Percentiles rank a stretch among this genome's conserved stretches.
Evolutionary conservation across 2,797 vertebrate genomes (phyloP).

Genomic region (Sebastes itinus): DNA sequence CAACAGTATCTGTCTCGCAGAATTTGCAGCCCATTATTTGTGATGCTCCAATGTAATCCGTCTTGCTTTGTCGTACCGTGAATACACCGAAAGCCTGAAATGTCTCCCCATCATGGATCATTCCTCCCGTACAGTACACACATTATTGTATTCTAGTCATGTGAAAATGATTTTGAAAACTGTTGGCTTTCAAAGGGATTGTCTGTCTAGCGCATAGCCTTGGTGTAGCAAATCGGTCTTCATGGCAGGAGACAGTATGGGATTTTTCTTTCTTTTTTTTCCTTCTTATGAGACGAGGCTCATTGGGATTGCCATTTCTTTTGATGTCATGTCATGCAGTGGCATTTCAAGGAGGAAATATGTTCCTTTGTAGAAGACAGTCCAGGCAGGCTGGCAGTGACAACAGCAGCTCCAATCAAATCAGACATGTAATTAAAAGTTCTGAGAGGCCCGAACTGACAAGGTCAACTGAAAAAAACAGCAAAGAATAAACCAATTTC

Average conservation of each 20-base stretch:
- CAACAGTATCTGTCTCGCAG: constrained; percentile 7
- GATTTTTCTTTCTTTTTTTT: constrained; percentile 1
- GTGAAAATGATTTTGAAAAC: constrained; percentile 55
- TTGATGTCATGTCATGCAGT: constrained; percentile 72
- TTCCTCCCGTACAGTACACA: constrained; percentile 18
- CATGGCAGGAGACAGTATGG: constrained; percentile 53
- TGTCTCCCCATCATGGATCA: constrained; percentile 10
- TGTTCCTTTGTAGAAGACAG: constrained; percentile 61
- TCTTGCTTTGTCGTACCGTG: constrained; percentile 33
- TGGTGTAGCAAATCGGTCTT: constrained; percentile 51
- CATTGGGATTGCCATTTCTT: constrained; percentile 68
- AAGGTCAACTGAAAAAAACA: constrained; percentile 61
- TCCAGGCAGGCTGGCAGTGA: constrained; percentile 41
- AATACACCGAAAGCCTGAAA: constrained; percentile 22
- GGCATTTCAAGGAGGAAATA: constrained; percentile 60
- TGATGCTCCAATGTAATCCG: constrained; percentile 25
- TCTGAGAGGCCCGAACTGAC: constrained; percentile 38
- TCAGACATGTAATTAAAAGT: constrained; percentile 69
- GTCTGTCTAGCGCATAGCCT: constrained; percentile 35
- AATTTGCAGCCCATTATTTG: constrained; percentile 31
- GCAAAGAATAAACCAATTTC: constrained; percentile 23
- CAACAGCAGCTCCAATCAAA: constrained; percentile 66
- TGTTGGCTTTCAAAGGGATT: constrained; percentile 59
- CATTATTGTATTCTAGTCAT: constrained; percentile 41
- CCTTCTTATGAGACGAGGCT: constrained; percentile 37